These are phyloP conservation scores for Gymnorhina tibicen DNA, from an alignment of 2,113 vertebrate species.

Conservation along the genomic window DNA sequence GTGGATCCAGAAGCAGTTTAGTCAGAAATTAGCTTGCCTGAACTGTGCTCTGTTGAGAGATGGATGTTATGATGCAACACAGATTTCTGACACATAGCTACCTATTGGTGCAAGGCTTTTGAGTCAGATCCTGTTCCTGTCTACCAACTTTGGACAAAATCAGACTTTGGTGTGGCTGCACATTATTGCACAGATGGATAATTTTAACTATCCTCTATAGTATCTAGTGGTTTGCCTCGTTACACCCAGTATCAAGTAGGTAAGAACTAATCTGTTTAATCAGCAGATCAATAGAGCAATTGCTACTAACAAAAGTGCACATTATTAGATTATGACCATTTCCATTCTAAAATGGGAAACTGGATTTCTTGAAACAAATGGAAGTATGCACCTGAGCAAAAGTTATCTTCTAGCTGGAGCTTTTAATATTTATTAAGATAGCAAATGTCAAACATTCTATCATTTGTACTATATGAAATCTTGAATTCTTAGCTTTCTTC, in stretches of 20 bases:
- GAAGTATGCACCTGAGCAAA: neutral
- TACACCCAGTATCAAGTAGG: neutral
- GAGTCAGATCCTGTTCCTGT: neutral
- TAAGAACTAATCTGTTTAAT: neutral
- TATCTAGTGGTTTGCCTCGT: neutral
- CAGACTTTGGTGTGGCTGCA: neutral
- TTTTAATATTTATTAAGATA: neutral
- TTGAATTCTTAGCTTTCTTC: neutral
- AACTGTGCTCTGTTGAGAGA: neutral
- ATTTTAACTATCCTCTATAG: neutral
- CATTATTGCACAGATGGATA: neutral
- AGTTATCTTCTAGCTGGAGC: neutral
- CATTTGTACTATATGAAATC: neutral
- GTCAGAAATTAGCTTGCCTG: neutral
- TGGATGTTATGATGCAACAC: neutral
- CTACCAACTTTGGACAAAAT: neutral
- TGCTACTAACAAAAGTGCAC: neutral
- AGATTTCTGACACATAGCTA: neutral
- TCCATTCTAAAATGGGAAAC: neutral
- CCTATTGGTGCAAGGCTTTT: neutral
- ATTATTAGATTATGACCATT: neutral
- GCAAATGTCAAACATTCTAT: neutral
- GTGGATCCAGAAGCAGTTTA: neutral
- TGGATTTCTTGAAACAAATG: neutral
- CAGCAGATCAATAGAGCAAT: neutral